Evolutionary conservation across 2,888 invertebrate species (phyloP).

Genomic region (Cheilosia variabilis): DNA sequence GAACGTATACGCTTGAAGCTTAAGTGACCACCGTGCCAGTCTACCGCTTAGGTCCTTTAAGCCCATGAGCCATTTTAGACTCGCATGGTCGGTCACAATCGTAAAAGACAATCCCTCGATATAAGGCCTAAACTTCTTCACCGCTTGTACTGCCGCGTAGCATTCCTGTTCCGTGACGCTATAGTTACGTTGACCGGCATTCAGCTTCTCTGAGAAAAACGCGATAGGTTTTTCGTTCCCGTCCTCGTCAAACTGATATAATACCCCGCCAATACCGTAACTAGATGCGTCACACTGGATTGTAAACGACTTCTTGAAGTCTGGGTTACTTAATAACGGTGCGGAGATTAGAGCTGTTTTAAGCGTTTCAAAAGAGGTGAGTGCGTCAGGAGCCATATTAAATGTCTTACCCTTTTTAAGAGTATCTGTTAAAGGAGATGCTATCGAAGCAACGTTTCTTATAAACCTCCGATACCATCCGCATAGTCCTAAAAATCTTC

Average conservation of each 20-base stretch:
- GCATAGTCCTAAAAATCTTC: no score
- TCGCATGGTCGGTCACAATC: background rate
- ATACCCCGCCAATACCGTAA: background rate
- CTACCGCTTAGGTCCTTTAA: background rate
- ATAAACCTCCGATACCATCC: no score
- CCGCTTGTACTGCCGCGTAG: background rate
- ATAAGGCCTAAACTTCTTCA: background rate
- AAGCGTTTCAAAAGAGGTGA: no score
- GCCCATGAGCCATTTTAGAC: background rate
- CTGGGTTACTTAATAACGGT: no score
- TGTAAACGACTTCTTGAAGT: no score
- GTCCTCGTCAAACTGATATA: conserved; percentile 1
- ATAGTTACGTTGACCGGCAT: background rate
- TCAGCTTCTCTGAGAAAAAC: background rate
- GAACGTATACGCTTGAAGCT: conserved; percentile 1
- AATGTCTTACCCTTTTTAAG: no score
- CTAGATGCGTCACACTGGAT: background rate
- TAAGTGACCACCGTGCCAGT: background rate
- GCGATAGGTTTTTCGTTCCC: background rate
- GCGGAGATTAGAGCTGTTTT: no score
- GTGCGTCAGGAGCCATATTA: no score
- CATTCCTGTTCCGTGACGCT: background rate
- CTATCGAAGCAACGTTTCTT: no score
- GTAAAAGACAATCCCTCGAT: background rate
- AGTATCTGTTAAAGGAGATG: no score